Evolutionary conservation across 1,140 invertebrate genomes (phyloP).

Genomic region (Zaprionus kolodkinae): DNA sequence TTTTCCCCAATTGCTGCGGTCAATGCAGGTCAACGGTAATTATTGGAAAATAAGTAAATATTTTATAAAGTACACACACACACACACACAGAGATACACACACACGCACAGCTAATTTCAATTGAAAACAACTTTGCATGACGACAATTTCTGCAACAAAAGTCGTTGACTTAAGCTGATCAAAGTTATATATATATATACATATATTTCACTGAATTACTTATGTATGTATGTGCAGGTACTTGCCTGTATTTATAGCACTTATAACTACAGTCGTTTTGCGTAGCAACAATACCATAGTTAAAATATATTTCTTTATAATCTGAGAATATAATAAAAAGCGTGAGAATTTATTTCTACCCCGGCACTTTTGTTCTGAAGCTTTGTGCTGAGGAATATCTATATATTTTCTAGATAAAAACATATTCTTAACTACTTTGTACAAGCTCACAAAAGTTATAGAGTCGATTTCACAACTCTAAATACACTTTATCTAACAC

Average conservation of each 20-base stretch:
- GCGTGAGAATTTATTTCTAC: background rate
- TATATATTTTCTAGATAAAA: too few relatives aligned
- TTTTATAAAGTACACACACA: background rate
- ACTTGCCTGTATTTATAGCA: background rate
- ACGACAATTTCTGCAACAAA: conserved; percentile 3
- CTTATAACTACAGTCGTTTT: background rate
- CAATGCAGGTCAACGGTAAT: conserved; percentile 41
- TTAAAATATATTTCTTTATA: too few relatives aligned
- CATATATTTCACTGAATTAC: background rate
- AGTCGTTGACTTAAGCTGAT: background rate
- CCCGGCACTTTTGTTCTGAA: too few relatives aligned
- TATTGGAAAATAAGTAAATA: conserved; percentile 34
- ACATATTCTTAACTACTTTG: too few relatives aligned
- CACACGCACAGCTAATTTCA: conserved; percentile 8
- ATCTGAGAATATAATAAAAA: background rate
- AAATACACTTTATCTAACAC: too few relatives aligned
- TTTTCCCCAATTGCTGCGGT: conserved; percentile 25
- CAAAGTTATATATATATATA: background rate
- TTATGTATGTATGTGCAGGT: background rate
- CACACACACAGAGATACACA: background rate
- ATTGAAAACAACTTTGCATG: conserved; percentile 7
- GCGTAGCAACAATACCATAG: background rate
- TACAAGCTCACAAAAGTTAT: too few relatives aligned
- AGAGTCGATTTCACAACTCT: too few relatives aligned
- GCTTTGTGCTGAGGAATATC: too few relatives aligned